Evolutionary conservation across 1,140 invertebrate genomes (phyloP), one percentile per base, ranked within the genome.

Genomic region (Drosophila cardini): DNA sequence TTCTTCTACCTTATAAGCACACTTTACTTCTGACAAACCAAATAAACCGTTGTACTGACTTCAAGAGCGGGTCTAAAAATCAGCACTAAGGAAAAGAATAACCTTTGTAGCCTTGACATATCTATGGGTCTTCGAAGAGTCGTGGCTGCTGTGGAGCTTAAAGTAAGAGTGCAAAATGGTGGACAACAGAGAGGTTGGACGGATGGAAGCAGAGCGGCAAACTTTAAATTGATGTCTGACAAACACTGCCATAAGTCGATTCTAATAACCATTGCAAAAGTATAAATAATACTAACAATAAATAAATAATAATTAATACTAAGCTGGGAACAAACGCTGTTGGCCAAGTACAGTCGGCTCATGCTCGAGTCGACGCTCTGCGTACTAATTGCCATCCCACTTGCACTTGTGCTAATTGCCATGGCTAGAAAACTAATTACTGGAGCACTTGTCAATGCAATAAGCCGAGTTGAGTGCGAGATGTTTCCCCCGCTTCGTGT

Each of bases 241-340:
- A 46, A 36, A 55, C 72, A 46, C 46, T 70, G 48, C 68, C 72
- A 67, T 76, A 83, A 87, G 84, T 80, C 83, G 83, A 45, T 89
- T 87, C 83, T 87, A 87, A 87, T 87, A 70, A 84, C 84, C 79
- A 62, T 11, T 55, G 56, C 32, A 50, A 71, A 71, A 63, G 65
- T 81, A 89, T 87, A 89, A 87, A 87, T 87, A 83, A 87, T 87
- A n/a, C n/a, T n/a, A 89, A 83, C 89, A 83, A 87, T 89, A 87
- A 83, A 86, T 87, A 87, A 79, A 86, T 86, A 73, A 86, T 79
- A 79, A 82, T 82, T 71, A 64, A 72, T 63, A 52, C 65, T 75
- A 38, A 42, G 52, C 53, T 70, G 72, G 5, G 34, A 61, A 58
- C 16, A 61, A 60, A 6, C 43, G 43, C 46, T 36, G 45, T 9